Base-by-base conservation (phyloP, 1,140 invertebrate species). In the Steinernema khuongi region DNA sequence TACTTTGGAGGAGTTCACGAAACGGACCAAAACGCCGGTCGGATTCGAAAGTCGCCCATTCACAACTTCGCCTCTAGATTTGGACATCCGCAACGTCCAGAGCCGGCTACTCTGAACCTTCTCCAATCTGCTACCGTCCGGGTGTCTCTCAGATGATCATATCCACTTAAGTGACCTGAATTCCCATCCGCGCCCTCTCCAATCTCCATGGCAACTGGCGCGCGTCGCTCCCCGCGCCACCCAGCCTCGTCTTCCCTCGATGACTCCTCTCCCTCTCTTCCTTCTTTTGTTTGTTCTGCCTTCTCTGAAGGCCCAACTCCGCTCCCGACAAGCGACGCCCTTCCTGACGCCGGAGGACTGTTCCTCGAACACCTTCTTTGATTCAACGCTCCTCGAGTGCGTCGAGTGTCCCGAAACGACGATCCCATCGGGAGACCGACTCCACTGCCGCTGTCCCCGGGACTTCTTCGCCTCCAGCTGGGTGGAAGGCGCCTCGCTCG, bases 321-420 rank as follows among this genome's bases (percentile, higher is more conserved):
- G 50, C 4, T 4, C 26, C 50, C 19, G 50, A 22, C 11, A 60
- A n/a, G 36, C 36, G 50, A 60, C 14, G 50, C 50, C 50, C 11
- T 60, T 60, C 50, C 50, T n/a, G 29, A 71, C 50, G 28, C 68
- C 71, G 17, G 4, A 18, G 7, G 71, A 73, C 26, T 73, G 71
- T 29, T 29, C 71, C 22, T 1, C 28, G 26, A 73, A 29, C 28
- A 2, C 28, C 69, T 22, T 74, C 71, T 73, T 72, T 69, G 70
- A 73, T 26, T 4, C 68, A 29, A 69, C 70, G n/a, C 18, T 19
- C 19, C 70, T 73, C 50, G 31, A 73, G 17, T 73, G 71, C 36
- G 50, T 31, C 1, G 66, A 1, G 17, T 73, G 71, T 60, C 26
- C 50, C 17, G 29, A 73, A 70, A 69, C 4, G 17, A 26, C 31